Evolutionary conservation across 2,888 invertebrate species (phyloP).

Genomic region (Scaptomyza reducta): DNA sequence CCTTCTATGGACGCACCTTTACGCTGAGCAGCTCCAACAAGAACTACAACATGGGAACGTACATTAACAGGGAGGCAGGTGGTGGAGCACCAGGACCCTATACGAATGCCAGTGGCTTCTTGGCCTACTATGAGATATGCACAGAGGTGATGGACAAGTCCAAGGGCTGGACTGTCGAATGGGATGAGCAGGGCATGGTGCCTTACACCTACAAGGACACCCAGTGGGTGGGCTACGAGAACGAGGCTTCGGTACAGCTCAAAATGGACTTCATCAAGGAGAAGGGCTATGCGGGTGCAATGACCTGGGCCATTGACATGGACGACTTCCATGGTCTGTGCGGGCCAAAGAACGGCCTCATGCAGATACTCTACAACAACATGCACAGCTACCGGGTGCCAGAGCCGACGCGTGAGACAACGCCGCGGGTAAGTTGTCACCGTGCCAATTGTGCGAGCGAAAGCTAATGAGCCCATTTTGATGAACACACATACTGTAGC

Average conservation of each 20-base stretch:
- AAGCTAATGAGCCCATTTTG: constrained; percentile 32
- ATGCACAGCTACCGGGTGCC: constrained; percentile 90
- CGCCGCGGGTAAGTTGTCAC: constrained; percentile 87
- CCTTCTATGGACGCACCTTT: constrained; percentile 94
- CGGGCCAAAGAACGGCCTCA: constrained; percentile 90
- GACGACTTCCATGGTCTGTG: constrained; percentile 94
- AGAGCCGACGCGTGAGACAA: constrained; percentile 87
- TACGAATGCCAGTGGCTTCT: constrained; percentile 94
- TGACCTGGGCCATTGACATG: constrained; percentile 96
- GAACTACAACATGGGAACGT: constrained; percentile 93
- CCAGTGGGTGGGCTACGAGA: constrained; percentile 95
- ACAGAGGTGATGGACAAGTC: constrained; percentile 88
- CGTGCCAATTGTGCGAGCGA: constrained; percentile 42
- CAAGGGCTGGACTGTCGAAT: constrained; percentile 92
- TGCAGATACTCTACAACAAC: constrained; percentile 89
- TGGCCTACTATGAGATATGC: constrained; percentile 95
- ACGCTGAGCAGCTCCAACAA: constrained; percentile 92
- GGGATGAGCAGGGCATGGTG: constrained; percentile 92
- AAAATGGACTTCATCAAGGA: constrained; percentile 95
- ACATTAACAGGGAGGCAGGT: constrained; percentile 95
- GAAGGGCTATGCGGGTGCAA: constrained; percentile 93
- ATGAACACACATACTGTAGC: constrained; percentile 85
- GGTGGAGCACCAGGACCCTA: constrained; percentile 94
- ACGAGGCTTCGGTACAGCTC: constrained; percentile 89
- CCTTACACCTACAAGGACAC: constrained; percentile 94